phyloP scores from a whole-genome alignment of 37 sponge, comb jelly and placozoan species.

The Eunapius fragilis region DNA sequence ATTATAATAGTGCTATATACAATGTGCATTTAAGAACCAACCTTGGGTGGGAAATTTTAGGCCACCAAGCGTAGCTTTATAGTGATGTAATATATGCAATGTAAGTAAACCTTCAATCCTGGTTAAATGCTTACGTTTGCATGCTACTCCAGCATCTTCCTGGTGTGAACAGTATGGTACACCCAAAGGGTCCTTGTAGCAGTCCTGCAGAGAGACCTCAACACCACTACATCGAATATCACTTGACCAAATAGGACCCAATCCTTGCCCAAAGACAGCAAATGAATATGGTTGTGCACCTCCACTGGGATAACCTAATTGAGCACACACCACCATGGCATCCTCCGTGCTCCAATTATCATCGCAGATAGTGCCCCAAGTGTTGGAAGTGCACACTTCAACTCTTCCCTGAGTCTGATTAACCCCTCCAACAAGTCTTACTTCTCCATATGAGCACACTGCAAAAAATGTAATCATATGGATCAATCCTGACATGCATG shows the following conservation, averaged over 20 bases:
- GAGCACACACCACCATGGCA: slow-evolving; percentile 50
- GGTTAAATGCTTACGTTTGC: neutral
- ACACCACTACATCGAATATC: slow-evolving; percentile 19
- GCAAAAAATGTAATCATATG: neutral
- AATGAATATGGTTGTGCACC: neutral
- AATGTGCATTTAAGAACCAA: neutral
- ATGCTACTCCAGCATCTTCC: neutral
- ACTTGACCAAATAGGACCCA: slow-evolving; percentile 34
- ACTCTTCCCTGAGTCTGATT: slow-evolving; percentile 24
- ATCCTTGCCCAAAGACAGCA: slow-evolving; percentile 13
- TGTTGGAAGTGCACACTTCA: slow-evolving; percentile 19
- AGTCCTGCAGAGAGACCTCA: slow-evolving; percentile 19
- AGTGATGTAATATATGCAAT: neutral
- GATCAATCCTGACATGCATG: too few relatives aligned
- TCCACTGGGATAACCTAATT: slow-evolving; percentile 36
- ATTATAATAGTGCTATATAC: neutral
- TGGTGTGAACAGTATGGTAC: neutral
- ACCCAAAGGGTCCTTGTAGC: neutral
- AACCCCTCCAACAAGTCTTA: slow-evolving; percentile 17
- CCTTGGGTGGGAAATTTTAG: neutral
- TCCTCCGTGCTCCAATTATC: slow-evolving; percentile 25
- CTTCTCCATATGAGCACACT: slow-evolving; percentile 6
- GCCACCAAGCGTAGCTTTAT: neutral
- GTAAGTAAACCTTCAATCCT: neutral
- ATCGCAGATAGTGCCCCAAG: slow-evolving; percentile 72